phyloP scores from a whole-genome alignment of 2,888 invertebrate genomes.

The Rotaria macrura region DNA sequence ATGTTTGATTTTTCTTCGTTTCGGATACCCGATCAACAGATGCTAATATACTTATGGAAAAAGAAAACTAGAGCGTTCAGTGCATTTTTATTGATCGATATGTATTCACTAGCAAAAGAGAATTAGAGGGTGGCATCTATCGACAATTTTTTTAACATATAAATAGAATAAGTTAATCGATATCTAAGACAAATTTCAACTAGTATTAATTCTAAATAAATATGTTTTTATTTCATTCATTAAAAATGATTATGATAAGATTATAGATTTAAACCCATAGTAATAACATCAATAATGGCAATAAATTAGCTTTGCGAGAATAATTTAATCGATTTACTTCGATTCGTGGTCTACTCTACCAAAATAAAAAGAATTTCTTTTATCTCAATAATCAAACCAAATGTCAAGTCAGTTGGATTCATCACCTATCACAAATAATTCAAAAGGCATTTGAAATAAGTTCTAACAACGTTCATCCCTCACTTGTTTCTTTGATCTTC shows the following conservation, averaged over 20 bases:
- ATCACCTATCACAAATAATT: background rate
- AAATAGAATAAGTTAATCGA: background rate
- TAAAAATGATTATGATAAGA: background rate
- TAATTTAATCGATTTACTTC: background rate
- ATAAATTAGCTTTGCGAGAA: background rate
- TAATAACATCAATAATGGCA: background rate
- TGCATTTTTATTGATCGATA: background rate
- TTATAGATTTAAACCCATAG: background rate
- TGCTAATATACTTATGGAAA: background rate
- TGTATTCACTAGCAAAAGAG: background rate
- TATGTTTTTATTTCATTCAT: background rate
- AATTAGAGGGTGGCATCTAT: background rate
- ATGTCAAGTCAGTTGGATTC: background rate
- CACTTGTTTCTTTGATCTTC: background rate
- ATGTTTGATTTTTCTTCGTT: background rate
- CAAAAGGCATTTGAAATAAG: background rate
- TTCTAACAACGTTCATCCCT: too few relatives aligned
- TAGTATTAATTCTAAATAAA: background rate
- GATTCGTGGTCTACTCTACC: too few relatives aligned
- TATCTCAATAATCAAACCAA: background rate
- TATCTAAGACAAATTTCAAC: background rate
- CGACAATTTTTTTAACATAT: background rate
- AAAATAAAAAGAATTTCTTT: too few relatives aligned
- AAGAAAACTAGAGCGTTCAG: background rate
- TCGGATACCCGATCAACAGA: background rate